Evolutionary conservation across 2,113 vertebrate species (phyloP), one percentile per base, ranked within the genome.

Genomic region (Lamprologus lemairii): DNA sequence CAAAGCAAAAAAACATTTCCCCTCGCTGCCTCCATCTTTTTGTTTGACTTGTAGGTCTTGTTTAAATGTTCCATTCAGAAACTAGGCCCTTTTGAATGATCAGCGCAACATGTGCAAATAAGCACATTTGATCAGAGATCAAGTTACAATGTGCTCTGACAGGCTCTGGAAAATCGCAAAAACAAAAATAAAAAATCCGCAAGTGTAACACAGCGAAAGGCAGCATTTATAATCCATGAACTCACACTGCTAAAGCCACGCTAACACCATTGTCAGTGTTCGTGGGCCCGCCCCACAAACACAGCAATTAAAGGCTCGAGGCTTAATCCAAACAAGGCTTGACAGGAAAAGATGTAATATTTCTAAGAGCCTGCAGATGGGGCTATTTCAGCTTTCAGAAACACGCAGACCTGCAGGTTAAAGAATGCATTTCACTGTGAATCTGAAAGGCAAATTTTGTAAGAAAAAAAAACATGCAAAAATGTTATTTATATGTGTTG

Each of bases 191-290:
- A n/a, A 82, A 40, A 73, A 31, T 17, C 23, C 7, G 68, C 0
- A 42, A 11, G 28, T 54, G 31, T 16, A 68, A 37, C 84, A 49
- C 45, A 63, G 53, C 35, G 65, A 35, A 81, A 42, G 65, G 49
- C 79, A 54, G 28, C 79, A 5, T 85, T 31, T n/a, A 37, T 75
- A 81, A 85, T 85, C 90, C 73, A 16, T 65, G 83, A 89, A 80
- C 51, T 80, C 80, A 47, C 51, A 87, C 54, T 7, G 79, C 42
- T 73, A 10, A 86, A 2, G 31, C 84, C 54, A 63, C 3, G 21
- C 16, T 83, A 45, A 89, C 53, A 42, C 58, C 33, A 4, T 73
- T 47, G 2, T 63, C 80, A 14, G 58, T 54, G 71, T 78, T 14
- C 26, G 45, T n/a, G 0, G 6, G 84, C 47, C 89, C 12, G 58